A percentile compares a stretch with the other conserved stretches of the same genome.
Evolutionary conservation across 2,797 vertebrate species (phyloP).

Genomic region (Leuciscus waleckii): DNA sequence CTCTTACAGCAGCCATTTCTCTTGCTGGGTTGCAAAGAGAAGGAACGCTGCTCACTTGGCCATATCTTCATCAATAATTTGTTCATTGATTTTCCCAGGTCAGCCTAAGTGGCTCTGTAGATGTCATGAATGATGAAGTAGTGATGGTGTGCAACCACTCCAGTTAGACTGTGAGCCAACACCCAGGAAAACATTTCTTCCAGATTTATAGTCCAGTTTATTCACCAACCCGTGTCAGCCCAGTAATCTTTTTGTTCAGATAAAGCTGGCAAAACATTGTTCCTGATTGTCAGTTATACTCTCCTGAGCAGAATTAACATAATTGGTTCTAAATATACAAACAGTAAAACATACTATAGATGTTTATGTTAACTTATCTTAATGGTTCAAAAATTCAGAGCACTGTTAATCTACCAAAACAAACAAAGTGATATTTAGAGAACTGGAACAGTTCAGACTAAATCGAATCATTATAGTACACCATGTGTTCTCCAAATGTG

Average conservation of each 20-base stretch:
- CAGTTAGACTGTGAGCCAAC: constrained; percentile 32
- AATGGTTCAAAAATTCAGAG: background rate
- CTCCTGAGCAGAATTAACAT: background rate
- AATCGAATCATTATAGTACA: background rate
- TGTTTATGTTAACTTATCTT: background rate
- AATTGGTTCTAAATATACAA: background rate
- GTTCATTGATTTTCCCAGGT: constrained; percentile 55
- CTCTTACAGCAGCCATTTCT: constrained; percentile 32
- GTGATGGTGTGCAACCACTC: constrained; percentile 14
- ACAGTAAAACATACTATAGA: background rate
- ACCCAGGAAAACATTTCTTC: constrained; percentile 37
- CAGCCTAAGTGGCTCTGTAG: constrained; percentile 55
- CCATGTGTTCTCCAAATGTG: background rate
- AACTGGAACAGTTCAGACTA: background rate
- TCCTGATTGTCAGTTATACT: background rate
- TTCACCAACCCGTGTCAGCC: background rate
- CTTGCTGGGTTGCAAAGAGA: constrained; percentile 22
- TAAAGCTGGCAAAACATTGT: background rate
- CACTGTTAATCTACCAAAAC: background rate
- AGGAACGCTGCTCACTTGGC: constrained; percentile 37
- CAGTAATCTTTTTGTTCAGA: background rate
- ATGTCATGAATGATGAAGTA: constrained; percentile 55
- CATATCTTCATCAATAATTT: constrained; percentile 59
- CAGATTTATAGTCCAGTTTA: constrained; percentile 27
- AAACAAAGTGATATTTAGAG: constrained; percentile 1